Evolutionary conservation across 2,797 vertebrate species (phyloP).

Genomic region (Sardinella longiceps): DNA sequence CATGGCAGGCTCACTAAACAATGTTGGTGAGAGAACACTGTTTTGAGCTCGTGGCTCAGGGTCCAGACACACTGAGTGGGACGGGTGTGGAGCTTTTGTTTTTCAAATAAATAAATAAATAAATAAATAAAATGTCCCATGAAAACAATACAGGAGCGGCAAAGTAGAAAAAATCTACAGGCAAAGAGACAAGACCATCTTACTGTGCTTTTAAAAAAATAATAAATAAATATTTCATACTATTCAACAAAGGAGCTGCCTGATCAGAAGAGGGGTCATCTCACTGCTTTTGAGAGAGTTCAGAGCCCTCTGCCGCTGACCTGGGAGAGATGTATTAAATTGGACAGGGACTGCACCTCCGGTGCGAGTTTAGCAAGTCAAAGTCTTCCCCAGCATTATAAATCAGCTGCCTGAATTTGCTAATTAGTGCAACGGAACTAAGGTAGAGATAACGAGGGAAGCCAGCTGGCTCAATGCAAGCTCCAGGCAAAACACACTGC

Average conservation of each 20-base stretch:
- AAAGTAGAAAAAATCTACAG: too few species aligned
- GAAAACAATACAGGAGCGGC: neutral
- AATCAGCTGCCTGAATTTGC: neutral
- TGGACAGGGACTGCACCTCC: conserved; percentile 13
- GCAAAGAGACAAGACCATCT: neutral
- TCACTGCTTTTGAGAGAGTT: neutral
- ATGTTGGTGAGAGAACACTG: neutral
- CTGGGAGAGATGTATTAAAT: conserved; percentile 11
- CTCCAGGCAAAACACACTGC: conserved; percentile 4
- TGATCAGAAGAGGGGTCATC: neutral
- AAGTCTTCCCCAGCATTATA: neutral
- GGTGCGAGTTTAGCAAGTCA: conserved; percentile 1
- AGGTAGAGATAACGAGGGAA: conserved; percentile 17
- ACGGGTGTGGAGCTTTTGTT: conserved; percentile 5
- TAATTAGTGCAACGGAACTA: conserved; percentile 24
- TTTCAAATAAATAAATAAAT: neutral
- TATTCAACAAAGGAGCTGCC: neutral
- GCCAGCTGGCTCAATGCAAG: conserved; percentile 21
- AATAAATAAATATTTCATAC: too few species aligned
- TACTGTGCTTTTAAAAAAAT: neutral
- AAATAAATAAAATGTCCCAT: neutral
- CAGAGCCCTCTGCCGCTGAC: neutral
- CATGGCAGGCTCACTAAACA: neutral
- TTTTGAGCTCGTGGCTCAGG: neutral
- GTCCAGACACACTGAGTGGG: neutral